Evolutionary conservation across 2,113 vertebrate genomes (phyloP).

Genomic region (Sisor rabdophorus): DNA sequence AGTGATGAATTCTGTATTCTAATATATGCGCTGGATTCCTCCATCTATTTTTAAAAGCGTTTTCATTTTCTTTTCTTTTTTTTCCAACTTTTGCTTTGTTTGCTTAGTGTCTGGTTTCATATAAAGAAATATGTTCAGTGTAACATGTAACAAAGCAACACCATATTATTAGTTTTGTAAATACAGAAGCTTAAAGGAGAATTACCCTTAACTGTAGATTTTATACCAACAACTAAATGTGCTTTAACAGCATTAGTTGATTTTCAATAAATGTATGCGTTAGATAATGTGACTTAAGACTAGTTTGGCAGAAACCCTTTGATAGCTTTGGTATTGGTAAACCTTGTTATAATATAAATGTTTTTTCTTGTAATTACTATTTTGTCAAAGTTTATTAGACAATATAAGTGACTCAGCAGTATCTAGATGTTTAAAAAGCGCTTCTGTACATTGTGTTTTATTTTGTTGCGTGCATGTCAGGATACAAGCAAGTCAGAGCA

Average conservation of each 20-base stretch:
- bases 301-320: slow-evolving; percentile 64
- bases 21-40: slow-evolving; percentile 55
- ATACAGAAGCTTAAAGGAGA: slow-evolving; percentile 57
- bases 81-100: slow-evolving; percentile 36
- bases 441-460: slow-evolving; percentile 44
- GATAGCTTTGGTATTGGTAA: slow-evolving; percentile 65
- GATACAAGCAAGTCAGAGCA: slow-evolving; percentile 60
- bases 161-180: slow-evolving; percentile 56
- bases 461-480: slow-evolving; percentile 65
- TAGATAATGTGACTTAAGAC: slow-evolving; percentile 54
- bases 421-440: slow-evolving; percentile 49
- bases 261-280: slow-evolving; percentile 64
- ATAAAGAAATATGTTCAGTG: slow-evolving; percentile 50
- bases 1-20: slow-evolving; percentile 58
- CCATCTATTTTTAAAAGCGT: background rate
- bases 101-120: slow-evolving; percentile 49
- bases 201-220: slow-evolving; percentile 60
- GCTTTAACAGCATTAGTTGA: slow-evolving; percentile 68
- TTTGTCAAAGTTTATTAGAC: slow-evolving; percentile 57
- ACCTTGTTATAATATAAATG: slow-evolving; percentile 54
- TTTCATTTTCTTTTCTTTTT: slow-evolving; percentile 43
- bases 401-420: slow-evolving; percentile 60
- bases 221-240: slow-evolving; percentile 74
- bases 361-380: slow-evolving; percentile 58
- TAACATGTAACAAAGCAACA: slow-evolving; percentile 39